A percentile compares a stretch with the other conserved stretches of the same genome.
phyloP scores from a whole-genome alignment of 1,140 invertebrate species.

The Apis mellifera region Amel_HAv3.1 CM009932.2:11665001-11665500 shows the following conservation, averaged over 20 bases:
- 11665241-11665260: conserved; percentile 24
- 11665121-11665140: conserved; percentile 41
- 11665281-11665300: background rate
- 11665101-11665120: background rate
- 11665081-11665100: background rate
- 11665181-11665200: conserved; percentile 14
- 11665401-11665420: background rate
- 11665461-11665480: conserved; percentile 20
- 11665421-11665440: too few relatives aligned
- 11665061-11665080: conserved; percentile 5
- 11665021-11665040: conserved; percentile 62
- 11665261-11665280: conserved; percentile 8
- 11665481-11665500: background rate
- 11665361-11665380: conserved; percentile 53
- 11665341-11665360: conserved; percentile 14
- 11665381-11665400: conserved; percentile 47
- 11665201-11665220: conserved; percentile 49
- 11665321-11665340: too few relatives aligned
- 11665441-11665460: background rate
- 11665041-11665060: background rate
- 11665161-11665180: conserved; percentile 29
- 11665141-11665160: conserved; percentile 47
- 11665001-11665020: conserved; percentile 73
- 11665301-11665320: background rate
- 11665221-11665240: conserved; percentile 33